These are phyloP conservation scores for Saxidomus purpurata DNA, from an alignment of 1,140 invertebrate species.

Conservation along the genomic window DNA sequence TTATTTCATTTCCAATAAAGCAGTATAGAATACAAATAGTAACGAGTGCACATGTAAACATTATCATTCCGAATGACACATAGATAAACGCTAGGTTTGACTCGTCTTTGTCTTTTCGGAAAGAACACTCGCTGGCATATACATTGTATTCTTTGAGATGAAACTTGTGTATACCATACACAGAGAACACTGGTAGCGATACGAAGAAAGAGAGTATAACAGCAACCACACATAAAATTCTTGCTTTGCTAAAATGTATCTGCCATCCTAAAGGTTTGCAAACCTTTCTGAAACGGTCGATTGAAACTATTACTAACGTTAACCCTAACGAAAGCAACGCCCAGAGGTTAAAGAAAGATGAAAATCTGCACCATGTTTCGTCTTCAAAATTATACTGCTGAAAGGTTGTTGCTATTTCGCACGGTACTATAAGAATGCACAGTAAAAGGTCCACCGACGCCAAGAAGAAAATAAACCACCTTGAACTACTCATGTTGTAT, in stretches of 20 bases:
- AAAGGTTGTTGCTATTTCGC: slow-evolving; percentile 42
- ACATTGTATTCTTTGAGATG: not conserved
- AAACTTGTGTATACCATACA: slow-evolving; percentile 44
- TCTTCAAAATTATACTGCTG: slow-evolving; percentile 48
- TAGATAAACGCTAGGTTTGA: slow-evolving; percentile 29
- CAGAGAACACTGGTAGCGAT: slow-evolving; percentile 24
- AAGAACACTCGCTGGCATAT: slow-evolving; percentile 44
- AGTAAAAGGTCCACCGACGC: slow-evolving; percentile 52
- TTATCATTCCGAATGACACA: slow-evolving; percentile 28
- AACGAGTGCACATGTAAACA: slow-evolving; percentile 38
- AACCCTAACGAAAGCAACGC: slow-evolving; percentile 35
- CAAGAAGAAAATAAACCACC: slow-evolving; percentile 60
- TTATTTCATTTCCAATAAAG: slow-evolving; percentile 56
- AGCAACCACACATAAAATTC: slow-evolving; percentile 20
- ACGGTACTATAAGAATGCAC: slow-evolving; percentile 41
- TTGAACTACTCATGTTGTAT: slow-evolving; percentile 49
- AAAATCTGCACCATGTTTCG: slow-evolving; percentile 22
- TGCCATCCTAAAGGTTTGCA: slow-evolving; percentile 61
- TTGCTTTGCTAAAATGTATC: slow-evolving; percentile 54
- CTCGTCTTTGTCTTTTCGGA: slow-evolving; percentile 7
- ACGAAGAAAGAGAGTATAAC: not conserved
- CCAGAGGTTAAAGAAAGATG: slow-evolving; percentile 43
- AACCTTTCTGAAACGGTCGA: slow-evolving; percentile 62
- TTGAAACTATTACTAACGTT: slow-evolving; percentile 23
- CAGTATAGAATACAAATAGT: slow-evolving; percentile 55